These are phyloP conservation scores for Bujurquina vittata DNA, from an alignment of 2,113 vertebrate genomes.

Conservation along the genomic window DNA sequence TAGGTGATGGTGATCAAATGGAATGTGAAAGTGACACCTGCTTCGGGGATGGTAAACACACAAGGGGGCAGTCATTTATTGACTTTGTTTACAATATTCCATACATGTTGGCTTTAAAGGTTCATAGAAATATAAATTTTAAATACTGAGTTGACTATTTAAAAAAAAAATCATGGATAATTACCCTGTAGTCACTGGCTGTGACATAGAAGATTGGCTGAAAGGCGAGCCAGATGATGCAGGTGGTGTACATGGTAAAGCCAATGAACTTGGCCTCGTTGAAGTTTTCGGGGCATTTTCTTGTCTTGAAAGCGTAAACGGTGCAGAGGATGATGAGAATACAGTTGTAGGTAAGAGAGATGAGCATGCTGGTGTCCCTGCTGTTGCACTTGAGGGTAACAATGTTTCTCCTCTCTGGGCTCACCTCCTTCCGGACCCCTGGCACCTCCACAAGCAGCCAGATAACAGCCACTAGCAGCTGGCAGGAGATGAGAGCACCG, in stretches of 20 bases:
- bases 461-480: conserved; percentile 91
- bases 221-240: conserved; percentile 99
- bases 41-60: conserved; percentile 42
- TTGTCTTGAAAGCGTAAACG: conserved; percentile 98
- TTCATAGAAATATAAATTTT: conserved; percentile 9
- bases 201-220: conserved; percentile 99
- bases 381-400: conserved; percentile 97
- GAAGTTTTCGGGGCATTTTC: conserved; percentile 98
- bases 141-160: not conserved
- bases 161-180: conserved; percentile 21
- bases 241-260: conserved; percentile 99
- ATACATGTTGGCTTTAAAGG: not conserved
- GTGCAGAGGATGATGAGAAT: conserved; percentile 97
- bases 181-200: conserved; percentile 97
- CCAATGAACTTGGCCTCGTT: conserved; percentile 99
- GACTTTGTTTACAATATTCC: conserved; percentile 37
- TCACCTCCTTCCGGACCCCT: conserved; percentile 92
- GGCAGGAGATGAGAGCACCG: conserved; percentile 93
- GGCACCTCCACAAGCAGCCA: conserved; percentile 95
- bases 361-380: conserved; percentile 94
- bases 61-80: conserved; percentile 45
- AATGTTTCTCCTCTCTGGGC: conserved; percentile 89
- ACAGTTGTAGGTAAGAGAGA: conserved; percentile 95
- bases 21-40: conserved; percentile 50
- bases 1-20: conserved; percentile 60